Conservation (phyloP, 2,113 vertebrate species). For the Hippopotamus amphibius region DNA sequence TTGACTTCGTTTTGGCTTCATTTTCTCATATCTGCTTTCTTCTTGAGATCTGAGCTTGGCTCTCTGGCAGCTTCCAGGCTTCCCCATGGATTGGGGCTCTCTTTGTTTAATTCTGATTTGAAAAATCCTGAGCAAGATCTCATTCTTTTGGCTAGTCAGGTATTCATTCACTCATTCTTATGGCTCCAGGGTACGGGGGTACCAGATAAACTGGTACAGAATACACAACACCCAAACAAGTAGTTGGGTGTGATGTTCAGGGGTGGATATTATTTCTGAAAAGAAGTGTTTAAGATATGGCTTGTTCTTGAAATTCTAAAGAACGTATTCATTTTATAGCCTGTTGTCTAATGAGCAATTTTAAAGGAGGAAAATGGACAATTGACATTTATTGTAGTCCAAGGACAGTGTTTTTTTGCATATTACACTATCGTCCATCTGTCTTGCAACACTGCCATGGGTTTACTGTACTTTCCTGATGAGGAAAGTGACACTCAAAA, state of each 20-base stretch:
- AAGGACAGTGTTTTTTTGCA: background rate
- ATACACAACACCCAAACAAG: background rate
- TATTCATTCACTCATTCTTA: background rate
- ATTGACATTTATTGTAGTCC: background rate
- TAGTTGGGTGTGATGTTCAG: background rate
- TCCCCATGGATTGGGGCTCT: background rate
- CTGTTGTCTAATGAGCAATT: background rate
- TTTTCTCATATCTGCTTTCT: background rate
- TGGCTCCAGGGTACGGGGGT: background rate
- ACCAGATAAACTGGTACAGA: background rate
- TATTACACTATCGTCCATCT: background rate
- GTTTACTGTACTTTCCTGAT: background rate
- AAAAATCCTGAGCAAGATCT: background rate
- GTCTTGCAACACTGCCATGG: background rate
- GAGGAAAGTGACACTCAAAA: background rate
- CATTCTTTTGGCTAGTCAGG: background rate
- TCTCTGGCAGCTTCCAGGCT: background rate
- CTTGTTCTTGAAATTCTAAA: constrained; percentile 14
- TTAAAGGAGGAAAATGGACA: constrained; percentile 12
- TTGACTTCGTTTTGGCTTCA: background rate
- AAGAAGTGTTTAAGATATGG: background rate
- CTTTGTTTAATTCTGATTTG: background rate
- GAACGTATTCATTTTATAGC: background rate
- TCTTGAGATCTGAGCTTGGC: background rate
- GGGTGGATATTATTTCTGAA: background rate